Conservation (phyloP, 92 coral and sea anemone species). For the Porites cylindrica region DNA sequence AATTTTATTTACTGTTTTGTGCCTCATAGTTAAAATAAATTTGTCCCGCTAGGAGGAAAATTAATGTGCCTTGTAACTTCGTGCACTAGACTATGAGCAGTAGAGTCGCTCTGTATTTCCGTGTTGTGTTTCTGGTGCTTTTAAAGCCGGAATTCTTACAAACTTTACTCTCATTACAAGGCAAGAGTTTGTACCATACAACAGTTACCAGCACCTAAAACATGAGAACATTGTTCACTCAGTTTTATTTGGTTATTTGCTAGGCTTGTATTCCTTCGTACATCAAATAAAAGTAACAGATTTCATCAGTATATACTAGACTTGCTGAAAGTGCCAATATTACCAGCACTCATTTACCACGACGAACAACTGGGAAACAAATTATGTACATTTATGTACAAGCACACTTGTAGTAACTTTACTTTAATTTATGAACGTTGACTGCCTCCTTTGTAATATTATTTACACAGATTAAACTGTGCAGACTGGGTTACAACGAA, state of each 20-base stretch:
- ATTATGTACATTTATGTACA: too few relatives aligned
- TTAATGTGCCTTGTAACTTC: background rate
- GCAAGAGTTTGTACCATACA: background rate
- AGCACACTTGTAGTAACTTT: too few relatives aligned
- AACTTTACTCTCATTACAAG: background rate
- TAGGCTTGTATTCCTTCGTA: background rate
- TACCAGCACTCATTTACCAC: too few relatives aligned
- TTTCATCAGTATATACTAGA: background rate
- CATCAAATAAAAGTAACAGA: background rate
- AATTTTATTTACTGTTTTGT: background rate
- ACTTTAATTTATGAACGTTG: background rate
- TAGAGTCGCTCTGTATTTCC: background rate
- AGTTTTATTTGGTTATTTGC: background rate
- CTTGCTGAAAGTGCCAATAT: background rate
- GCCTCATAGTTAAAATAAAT: too few relatives aligned
- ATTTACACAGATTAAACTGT: constrained; percentile 36
- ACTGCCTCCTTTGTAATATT: constrained; percentile 11
- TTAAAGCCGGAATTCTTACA: background rate
- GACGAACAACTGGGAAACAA: background rate
- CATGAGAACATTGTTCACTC: background rate
- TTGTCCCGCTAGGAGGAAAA: background rate
- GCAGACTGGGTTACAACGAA: constrained; percentile 13
- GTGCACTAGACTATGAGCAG: background rate
- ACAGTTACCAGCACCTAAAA: background rate
- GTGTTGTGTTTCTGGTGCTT: background rate